Evolutionary conservation across 1,140 invertebrate genomes (phyloP).

Genomic region (Atopsyche davidsoni): DNA sequence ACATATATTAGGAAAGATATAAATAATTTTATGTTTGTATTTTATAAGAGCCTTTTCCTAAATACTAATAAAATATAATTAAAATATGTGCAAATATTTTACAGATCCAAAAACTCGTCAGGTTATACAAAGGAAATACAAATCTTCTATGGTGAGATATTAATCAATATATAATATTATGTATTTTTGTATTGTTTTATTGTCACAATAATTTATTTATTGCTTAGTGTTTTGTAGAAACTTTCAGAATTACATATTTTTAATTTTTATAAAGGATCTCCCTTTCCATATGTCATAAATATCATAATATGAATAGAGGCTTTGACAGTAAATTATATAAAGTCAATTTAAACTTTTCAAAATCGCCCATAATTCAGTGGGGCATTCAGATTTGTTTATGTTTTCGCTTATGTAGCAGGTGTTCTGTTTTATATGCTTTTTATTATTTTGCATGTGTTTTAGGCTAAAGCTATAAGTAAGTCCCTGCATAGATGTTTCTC

Average conservation of each 20-base stretch:
- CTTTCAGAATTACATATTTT: too few species aligned
- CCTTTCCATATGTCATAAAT: too few species aligned
- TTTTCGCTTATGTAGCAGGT: constrained; percentile 11
- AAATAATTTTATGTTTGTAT: background rate
- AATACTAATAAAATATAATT: constrained; percentile 6
- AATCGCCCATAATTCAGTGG: too few species aligned
- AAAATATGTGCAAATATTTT: constrained; percentile 39
- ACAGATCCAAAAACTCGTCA: constrained; percentile 96
- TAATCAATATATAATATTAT: background rate
- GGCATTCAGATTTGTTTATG: constrained; percentile 15
- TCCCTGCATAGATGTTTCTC: constrained; percentile 29
- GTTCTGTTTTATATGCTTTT: constrained; percentile 15
- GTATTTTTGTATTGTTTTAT: constrained; percentile 18
- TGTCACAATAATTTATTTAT: background rate
- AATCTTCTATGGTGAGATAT: constrained; percentile 98
- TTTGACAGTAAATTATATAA: too few species aligned
- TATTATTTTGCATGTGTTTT: constrained; percentile 28
- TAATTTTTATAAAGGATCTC: too few species aligned
- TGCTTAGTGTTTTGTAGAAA: background rate
- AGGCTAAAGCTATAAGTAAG: constrained; percentile 27
- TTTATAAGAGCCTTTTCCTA: background rate
- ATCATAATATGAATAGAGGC: too few species aligned
- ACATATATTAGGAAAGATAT: constrained; percentile 2
- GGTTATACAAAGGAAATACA: constrained; percentile 93
- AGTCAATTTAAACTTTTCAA: too few species aligned